Evolutionary conservation across 2,888 invertebrate species (phyloP).

Genomic region (Onthophagus sagittarius): DNA sequence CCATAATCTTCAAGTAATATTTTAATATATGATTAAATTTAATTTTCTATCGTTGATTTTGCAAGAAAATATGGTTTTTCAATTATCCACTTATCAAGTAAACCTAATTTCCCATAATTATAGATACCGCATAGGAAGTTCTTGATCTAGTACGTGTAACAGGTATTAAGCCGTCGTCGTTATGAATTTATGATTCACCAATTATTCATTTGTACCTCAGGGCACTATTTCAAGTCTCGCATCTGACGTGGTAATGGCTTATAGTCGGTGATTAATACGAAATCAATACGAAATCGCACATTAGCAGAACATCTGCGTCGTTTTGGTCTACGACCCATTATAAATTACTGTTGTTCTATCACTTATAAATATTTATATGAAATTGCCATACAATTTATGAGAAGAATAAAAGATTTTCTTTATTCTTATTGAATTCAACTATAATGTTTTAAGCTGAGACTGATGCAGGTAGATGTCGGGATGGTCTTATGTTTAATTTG

Average conservation of each 20-base stretch:
- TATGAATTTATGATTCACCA: conserved; percentile 20
- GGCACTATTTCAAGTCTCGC: conserved; percentile 12
- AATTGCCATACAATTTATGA: no score
- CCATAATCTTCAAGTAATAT: no score
- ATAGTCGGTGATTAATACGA: conserved; percentile 28
- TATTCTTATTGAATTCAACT: no score
- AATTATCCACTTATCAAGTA: not conserved
- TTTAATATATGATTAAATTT: no score
- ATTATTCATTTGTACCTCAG: conserved; percentile 15
- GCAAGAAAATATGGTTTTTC: not conserved
- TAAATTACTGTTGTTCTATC: not conserved
- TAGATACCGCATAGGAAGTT: not conserved
- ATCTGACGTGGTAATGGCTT: conserved; percentile 20
- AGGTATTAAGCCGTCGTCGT: not conserved
- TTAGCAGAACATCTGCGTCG: conserved; percentile 27
- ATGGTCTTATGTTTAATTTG: not conserved
- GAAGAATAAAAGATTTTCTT: no score
- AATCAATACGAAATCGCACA: conserved; percentile 27
- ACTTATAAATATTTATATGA: not conserved
- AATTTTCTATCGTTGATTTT: no score
- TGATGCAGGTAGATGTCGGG: not conserved
- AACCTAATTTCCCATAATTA: not conserved
- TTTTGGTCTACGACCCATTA: conserved; percentile 29
- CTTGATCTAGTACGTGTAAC: conserved; percentile 18
- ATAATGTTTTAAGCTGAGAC: not conserved